Conservation (phyloP, 64 coral and sea anemone genomes). For the Montipora cactus region DNA sequence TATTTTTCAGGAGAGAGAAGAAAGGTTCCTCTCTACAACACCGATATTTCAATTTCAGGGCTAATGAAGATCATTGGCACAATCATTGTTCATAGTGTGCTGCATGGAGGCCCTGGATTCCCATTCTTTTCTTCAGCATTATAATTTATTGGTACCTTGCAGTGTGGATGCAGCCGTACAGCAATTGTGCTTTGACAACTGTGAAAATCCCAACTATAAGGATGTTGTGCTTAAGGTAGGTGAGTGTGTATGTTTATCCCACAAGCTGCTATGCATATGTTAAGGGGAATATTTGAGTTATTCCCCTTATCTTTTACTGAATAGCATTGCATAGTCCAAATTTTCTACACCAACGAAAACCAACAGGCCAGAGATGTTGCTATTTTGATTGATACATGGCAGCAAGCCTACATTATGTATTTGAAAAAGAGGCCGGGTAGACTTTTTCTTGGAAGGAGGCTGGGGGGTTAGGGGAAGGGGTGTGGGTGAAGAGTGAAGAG, state of each 20-base stretch:
- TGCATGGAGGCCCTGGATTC: not conserved
- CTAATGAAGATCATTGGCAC: constrained; percentile 18
- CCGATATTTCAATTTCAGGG: constrained; percentile 50
- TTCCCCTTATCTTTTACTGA: not conserved
- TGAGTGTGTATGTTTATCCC: not conserved
- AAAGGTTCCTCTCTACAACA: constrained; percentile 38
- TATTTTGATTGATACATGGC: no score
- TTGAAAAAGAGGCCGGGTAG: not conserved
- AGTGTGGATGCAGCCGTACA: not conserved
- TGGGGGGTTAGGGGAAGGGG: not conserved
- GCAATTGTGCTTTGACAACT: not conserved
- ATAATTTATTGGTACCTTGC: constrained; percentile 11
- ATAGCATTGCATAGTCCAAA: not conserved
- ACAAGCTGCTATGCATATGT: not conserved
- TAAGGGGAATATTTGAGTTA: not conserved
- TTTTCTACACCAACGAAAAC: not conserved
- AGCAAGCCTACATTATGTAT: constrained; percentile 1
- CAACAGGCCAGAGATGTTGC: not conserved
- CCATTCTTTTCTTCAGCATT: constrained; percentile 8
- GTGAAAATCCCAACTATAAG: constrained; percentile 3
- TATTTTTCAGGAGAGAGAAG: constrained; percentile 45
- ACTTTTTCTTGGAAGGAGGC: not conserved
- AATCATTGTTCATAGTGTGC: not conserved
- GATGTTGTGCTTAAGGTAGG: constrained; percentile 1
- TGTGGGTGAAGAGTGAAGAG: constrained; percentile 4